Evolutionary conservation across 92 coral and sea anemone species (phyloP), one percentile per base, ranked within the genome.

Genomic region (Epizoanthus stellaris): DNA sequence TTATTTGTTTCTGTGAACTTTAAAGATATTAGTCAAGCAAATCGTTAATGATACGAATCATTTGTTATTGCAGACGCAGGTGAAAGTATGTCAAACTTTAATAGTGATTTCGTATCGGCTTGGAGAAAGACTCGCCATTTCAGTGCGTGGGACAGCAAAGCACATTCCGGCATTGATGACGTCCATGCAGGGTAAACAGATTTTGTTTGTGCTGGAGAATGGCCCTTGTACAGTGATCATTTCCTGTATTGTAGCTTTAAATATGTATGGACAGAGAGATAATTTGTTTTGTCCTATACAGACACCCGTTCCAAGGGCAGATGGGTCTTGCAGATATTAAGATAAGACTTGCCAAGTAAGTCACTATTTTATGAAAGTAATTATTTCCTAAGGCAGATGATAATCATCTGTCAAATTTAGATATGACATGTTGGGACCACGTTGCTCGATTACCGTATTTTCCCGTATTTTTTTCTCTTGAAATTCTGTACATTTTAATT

Each of bases 241-340:
- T 62, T 6, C 49, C 9, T 45, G 49, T 45, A 45, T 45, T 45
- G 9, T 7, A 7, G 49, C 49, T 45, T 45, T 7, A 5, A 5
- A 2, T 45, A 45, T 45, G 49, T 45, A 45, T 45, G 13, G 6
- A 0, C 54, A 12, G 53, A 5, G 3, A 4, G 71, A 49, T 49
- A 5, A 42, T 17, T 2, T n/a, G 5, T n/a, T 17, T 67, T 16
- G 53, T 52, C 62, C 17, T 74, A 64, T 56, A 17, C 82, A 94
- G 98, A 73, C 98, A 94, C 80, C 98, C 98, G 42, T 94, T 94
- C 75, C 98, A 94, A 86, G 98, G 98, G 15, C 98, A 94, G 86
- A 87, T 94, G 88, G 92, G 98, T 13, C 67, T 94, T 30, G 86
- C 89, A 23, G 98, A 94, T 67, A 88, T 94, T 20, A 94, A 94